A percentile compares a stretch with the other conserved stretches of the same genome.
phyloP scores from a whole-genome alignment of 2,113 vertebrate species.

The Gila orcuttii region DNA sequence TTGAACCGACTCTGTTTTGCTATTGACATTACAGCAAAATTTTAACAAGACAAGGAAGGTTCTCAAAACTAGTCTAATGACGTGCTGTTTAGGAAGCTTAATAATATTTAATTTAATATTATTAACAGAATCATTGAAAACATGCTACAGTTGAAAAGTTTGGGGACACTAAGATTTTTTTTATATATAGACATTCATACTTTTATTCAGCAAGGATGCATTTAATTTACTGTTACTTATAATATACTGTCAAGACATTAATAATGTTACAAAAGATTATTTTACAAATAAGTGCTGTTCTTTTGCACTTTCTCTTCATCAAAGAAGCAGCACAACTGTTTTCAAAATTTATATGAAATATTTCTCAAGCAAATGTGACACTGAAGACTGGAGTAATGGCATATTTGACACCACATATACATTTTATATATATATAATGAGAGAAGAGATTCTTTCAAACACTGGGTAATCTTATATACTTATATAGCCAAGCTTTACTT shows the following conservation, averaged over 20 bases:
- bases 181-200: no score
- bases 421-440: no score
- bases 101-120: not conserved
- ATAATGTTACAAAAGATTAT: not conserved
- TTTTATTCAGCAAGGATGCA: not conserved
- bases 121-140: not conserved
- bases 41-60: no score
- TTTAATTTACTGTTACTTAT: not conserved
- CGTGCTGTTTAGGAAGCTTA: not conserved
- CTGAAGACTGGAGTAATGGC: not conserved
- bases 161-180: not conserved
- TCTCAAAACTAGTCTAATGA: not conserved
- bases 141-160: not conserved
- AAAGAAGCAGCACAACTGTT: not conserved
- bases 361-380: not conserved
- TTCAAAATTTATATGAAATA: not conserved
- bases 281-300: not conserved
- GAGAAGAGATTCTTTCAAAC: not conserved
- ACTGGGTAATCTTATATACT: not conserved
- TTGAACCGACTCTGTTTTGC: not conserved
- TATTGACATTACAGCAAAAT: no score
- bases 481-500: not conserved
- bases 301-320: not conserved
- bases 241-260: not conserved
- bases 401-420: no score